Evolutionary conservation across 2,797 vertebrate genomes (phyloP).

Genomic region (Anguilla anguilla): DNA sequence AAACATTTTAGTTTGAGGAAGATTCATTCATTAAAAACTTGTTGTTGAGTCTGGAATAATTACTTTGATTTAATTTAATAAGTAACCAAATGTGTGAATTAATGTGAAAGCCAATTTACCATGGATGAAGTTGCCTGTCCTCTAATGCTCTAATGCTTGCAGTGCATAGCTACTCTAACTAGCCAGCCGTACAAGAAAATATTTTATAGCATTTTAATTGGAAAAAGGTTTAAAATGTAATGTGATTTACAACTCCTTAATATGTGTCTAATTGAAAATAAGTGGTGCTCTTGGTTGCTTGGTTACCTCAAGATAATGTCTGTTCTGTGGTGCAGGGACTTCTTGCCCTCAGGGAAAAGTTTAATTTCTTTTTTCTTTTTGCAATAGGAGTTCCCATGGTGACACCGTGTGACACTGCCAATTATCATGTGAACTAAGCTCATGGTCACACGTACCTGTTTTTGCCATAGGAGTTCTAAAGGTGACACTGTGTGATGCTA

Average conservation of each 20-base stretch:
- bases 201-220: neutral
- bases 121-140: neutral
- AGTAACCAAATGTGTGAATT: neutral
- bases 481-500: neutral
- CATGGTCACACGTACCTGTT: too few species aligned
- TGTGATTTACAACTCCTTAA: too few species aligned
- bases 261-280: too few species aligned
- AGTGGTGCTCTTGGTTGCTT: too few species aligned
- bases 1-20: neutral
- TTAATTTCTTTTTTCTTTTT: neutral
- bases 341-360: neutral
- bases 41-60: neutral
- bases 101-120: neutral
- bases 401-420: neutral
- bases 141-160: too few species aligned
- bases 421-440: neutral
- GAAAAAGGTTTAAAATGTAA: neutral
- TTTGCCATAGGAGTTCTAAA: neutral
- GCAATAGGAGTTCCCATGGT: too few species aligned
- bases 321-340: too few species aligned
- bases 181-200: neutral
- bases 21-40: neutral
- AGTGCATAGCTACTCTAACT: neutral
- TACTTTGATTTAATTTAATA: neutral
- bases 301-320: too few species aligned